Base-by-base conservation (phyloP, 2,888 invertebrate genomes). In the Asteroscopus sphinx region DNA sequence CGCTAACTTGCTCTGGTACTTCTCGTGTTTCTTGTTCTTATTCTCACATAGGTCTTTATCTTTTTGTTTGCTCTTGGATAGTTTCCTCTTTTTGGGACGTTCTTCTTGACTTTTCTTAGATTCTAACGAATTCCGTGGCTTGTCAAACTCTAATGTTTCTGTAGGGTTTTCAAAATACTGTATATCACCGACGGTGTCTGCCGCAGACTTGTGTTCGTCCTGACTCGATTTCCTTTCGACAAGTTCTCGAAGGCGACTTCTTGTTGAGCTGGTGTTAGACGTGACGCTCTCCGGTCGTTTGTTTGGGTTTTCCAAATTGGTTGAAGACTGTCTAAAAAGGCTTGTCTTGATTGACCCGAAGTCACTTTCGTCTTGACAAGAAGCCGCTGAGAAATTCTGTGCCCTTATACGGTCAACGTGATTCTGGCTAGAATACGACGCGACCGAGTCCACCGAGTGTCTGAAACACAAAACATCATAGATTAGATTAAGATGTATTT, bases 391-490 rank as follows among this genome's bases (percentile, higher is more conserved):
- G 91, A 92, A 92, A 79, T 93, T 92, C 87, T 93, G 93, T 86
- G 93, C 92, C 87, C 94, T 92, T 88, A 94, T 94, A 84, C 94
- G 94, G 93, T 94, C 94, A 86, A 94, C 94, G 94, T 94, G 94
- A 92, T 94, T 93, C 93, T 94, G 94, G 84, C 94, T 94, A 93
- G 94, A 94, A 92, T 94, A 93, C 93, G 94, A 94, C 92, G 94
- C 93, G 91, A 94, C 95, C 93, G 94, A 94, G 92, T 94, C 94
- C 90, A 94, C 94, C 87, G 94, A 94, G 91, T 94, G 94, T 83
- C 94, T 94, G 93, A 73, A 94, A 94, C 76, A 71, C 60, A 89
- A 86, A 89, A 90, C 77, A 85, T 65, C 64, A 61, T 53, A 86
- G 89, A 90, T 91, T 88, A 91, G 90, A 89, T 91, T 88, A 88